These are phyloP conservation scores for Mythimna loreyi DNA, from an alignment of 2,888 invertebrate genomes.

Conservation along the genomic window DNA sequence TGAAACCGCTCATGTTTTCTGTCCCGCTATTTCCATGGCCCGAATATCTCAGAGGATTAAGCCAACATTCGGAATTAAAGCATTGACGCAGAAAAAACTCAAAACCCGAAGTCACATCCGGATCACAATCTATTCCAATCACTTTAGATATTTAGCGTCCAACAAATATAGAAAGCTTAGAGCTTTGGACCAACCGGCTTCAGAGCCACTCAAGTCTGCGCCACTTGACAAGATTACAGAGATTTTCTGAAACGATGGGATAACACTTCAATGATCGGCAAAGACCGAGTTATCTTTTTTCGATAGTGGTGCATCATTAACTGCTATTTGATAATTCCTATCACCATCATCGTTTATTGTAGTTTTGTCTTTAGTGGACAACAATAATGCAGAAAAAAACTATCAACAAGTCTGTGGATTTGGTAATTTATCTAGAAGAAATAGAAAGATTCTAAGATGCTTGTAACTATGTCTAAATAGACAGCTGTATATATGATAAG, in stretches of 20 bases:
- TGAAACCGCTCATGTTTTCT: neutral
- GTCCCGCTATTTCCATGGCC: constrained; percentile 32
- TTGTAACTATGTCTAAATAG: neutral
- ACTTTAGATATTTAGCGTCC: constrained; percentile 38
- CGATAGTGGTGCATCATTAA: neutral
- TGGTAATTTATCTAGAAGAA: neutral
- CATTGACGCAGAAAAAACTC: constrained; percentile 42
- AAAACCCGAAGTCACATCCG: constrained; percentile 51
- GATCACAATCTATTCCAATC: constrained; percentile 57
- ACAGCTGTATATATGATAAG: constrained; percentile 12
- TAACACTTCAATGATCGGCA: neutral
- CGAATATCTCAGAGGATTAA: constrained; percentile 54
- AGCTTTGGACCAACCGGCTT: constrained; percentile 24
- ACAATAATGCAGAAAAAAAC: no score
- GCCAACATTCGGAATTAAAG: constrained; percentile 53
- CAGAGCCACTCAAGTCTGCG: neutral
- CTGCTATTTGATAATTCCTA: neutral
- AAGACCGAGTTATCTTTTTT: neutral
- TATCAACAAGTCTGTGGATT: neutral
- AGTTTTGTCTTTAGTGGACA: neutral
- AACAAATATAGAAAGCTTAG: constrained; percentile 57
- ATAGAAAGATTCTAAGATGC: neutral
- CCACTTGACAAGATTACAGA: constrained; percentile 23
- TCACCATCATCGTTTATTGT: neutral
- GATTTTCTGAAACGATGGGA: constrained; percentile 7